Evolutionary conservation across 37 sponge, comb jelly and placozoan species (phyloP).

Genomic region (Geodia barretti): DNA sequence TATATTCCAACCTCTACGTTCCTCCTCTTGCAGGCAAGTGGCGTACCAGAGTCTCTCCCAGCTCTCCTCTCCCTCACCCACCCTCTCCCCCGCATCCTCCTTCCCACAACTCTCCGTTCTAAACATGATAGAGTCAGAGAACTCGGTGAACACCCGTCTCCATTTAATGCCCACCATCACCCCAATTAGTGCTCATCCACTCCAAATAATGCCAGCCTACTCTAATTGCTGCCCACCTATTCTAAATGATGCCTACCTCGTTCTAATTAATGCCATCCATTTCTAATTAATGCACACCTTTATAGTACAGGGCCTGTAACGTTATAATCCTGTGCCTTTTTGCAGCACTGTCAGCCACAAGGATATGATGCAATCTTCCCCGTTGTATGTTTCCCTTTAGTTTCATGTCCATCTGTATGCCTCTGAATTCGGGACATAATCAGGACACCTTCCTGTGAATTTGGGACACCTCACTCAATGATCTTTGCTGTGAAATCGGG

Average conservation of each 20-base stretch:
- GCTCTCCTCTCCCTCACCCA: conserved; percentile 43
- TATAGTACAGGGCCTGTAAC: no score
- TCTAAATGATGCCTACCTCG: no score
- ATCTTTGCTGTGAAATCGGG: no score
- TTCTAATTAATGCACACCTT: not conserved
- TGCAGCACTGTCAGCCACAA: no score
- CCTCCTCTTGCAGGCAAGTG: conserved; percentile 18
- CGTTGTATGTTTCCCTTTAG: no score
- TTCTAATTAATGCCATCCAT: not conserved
- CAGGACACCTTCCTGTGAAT: no score
- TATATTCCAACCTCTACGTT: not conserved
- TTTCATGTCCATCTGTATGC: no score
- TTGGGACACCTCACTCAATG: no score
- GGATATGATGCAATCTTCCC: no score
- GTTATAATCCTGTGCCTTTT: no score
- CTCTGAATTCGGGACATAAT: no score
- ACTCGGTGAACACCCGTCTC: conserved; percentile 39
- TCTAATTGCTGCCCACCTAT: not conserved
- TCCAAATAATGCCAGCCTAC: not conserved
- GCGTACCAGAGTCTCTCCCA: conserved; percentile 18
- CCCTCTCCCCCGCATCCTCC: conserved; percentile 45
- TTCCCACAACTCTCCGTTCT: conserved; percentile 50
- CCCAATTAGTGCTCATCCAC: no score
- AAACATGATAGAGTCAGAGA: conserved; percentile 48
- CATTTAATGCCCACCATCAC: not conserved